phyloP scores from a whole-genome alignment of 2,888 invertebrate genomes.

The Stegana nigrithorax region DNA sequence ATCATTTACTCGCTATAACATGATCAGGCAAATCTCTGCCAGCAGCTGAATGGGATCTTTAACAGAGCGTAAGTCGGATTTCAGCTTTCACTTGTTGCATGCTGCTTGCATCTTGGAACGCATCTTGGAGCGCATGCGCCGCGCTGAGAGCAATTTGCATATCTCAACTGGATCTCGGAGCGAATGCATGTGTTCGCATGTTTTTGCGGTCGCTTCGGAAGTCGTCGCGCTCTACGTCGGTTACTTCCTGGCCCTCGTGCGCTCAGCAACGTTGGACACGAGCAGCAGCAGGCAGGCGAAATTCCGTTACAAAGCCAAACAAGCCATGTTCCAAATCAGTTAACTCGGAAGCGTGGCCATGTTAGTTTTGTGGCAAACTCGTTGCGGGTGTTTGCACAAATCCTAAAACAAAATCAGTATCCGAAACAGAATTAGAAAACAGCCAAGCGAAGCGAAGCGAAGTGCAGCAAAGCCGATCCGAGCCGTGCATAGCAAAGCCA shows the following conservation, averaged over 20 bases:
- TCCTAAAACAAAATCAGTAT: conserved; percentile 26
- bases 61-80: no score
- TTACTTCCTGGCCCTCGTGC: no score
- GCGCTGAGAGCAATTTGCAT: no score
- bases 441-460: conserved; percentile 18
- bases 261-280: no score
- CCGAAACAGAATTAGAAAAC: conserved; percentile 25
- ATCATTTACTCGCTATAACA: no score
- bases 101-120: no score
- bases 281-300: background rate
- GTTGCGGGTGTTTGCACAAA: conserved; percentile 47
- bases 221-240: no score
- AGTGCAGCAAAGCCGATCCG: background rate
- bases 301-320: conserved; percentile 33
- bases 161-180: no score
- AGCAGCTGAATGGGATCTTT: no score
- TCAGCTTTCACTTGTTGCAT: background rate
- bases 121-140: no score
- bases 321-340: conserved; percentile 61
- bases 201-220: conserved; percentile 4
- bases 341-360: conserved; percentile 68
- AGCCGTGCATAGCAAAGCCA: background rate
- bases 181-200: background rate
- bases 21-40: no score
- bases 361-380: conserved; percentile 57